Percentiles rank a stretch among this genome's conserved stretches.
Evolutionary conservation across 2,888 invertebrate genomes (phyloP).

Genomic region (Sarcophaga caerulescens): DNA sequence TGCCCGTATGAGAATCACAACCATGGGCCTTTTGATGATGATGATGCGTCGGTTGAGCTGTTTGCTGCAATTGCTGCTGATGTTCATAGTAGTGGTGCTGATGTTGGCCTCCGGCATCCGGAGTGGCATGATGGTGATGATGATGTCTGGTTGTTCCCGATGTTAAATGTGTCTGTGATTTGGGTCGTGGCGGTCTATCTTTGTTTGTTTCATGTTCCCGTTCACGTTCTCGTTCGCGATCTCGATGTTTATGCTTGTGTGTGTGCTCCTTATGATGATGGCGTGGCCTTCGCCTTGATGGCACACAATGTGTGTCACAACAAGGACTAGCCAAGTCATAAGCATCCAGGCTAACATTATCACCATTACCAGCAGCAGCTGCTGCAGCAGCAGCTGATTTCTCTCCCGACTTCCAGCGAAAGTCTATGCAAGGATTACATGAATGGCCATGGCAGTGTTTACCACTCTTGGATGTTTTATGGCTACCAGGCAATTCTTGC

Average conservation of each 20-base stretch:
- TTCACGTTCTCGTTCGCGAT: constrained; percentile 83
- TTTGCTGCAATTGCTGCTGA: constrained; percentile 75
- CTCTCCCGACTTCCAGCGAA: constrained; percentile 79
- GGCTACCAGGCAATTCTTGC: constrained; percentile 52
- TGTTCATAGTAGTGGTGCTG: constrained; percentile 71
- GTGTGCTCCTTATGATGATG: constrained; percentile 85
- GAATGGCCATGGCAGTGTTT: constrained; percentile 83
- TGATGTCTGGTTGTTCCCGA: constrained; percentile 72
- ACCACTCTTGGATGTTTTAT: constrained; percentile 75
- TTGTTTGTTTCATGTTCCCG: constrained; percentile 70
- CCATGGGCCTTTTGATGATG: constrained; percentile 81
- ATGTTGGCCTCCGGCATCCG: constrained; percentile 63
- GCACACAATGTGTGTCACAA: constrained; percentile 93
- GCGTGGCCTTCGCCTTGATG: constrained; percentile 83
- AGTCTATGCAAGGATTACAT: constrained; percentile 87
- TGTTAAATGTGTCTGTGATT: constrained; percentile 77
- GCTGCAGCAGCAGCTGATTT: constrained; percentile 73
- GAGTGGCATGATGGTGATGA: constrained; percentile 71
- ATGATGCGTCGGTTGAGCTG: constrained; percentile 68
- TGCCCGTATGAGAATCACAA: constrained; percentile 75
- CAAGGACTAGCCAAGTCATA: constrained; percentile 93
- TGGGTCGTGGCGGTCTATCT: constrained; percentile 76
- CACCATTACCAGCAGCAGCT: constrained; percentile 82
- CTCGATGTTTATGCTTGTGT: constrained; percentile 83
- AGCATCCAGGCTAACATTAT: constrained; percentile 90